These are phyloP conservation scores for Sarcophaga peregrina DNA, from an alignment of 1,140 invertebrate genomes.

Conservation along the genomic window DNA sequence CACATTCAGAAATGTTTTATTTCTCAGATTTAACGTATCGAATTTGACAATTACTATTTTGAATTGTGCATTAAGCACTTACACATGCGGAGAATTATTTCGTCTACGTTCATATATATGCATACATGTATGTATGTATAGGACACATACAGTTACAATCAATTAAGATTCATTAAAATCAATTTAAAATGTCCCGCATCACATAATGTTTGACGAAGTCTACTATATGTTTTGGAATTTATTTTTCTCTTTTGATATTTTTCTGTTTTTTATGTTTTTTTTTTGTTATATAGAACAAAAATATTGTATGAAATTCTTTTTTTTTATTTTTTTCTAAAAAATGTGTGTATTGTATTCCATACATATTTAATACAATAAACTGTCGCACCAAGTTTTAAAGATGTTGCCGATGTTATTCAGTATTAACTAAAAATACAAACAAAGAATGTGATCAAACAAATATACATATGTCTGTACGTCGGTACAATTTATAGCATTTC, in stretches of 20 bases:
- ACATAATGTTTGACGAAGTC: constrained; percentile 14
- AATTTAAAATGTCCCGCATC: constrained; percentile 41
- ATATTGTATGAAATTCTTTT: not conserved
- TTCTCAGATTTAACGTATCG: not conserved
- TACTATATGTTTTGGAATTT: constrained; percentile 33
- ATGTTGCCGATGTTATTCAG: not conserved
- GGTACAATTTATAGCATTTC: too few relatives aligned
- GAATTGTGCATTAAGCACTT: constrained; percentile 3
- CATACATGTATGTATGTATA: not conserved
- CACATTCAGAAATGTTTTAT: not conserved
- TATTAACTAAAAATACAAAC: not conserved
- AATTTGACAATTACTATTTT: not conserved
- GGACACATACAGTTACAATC: constrained; percentile 27
- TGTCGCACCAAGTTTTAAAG: not conserved
- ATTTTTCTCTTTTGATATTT: constrained; percentile 27
- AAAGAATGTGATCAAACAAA: constrained; percentile 8
- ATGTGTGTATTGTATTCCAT: not conserved
- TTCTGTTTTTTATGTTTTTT: constrained; percentile 26
- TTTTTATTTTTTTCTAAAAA: not conserved
- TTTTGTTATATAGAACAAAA: constrained; percentile 32
- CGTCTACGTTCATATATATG: not conserved
- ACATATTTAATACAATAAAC: not conserved
- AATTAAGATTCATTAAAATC: constrained; percentile 41
- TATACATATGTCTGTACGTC: not conserved
- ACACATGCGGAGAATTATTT: not conserved